These are phyloP conservation scores for Cetoscarus ocellatus DNA, from an alignment of 2,797 vertebrate genomes.

Conservation along the genomic window DNA sequence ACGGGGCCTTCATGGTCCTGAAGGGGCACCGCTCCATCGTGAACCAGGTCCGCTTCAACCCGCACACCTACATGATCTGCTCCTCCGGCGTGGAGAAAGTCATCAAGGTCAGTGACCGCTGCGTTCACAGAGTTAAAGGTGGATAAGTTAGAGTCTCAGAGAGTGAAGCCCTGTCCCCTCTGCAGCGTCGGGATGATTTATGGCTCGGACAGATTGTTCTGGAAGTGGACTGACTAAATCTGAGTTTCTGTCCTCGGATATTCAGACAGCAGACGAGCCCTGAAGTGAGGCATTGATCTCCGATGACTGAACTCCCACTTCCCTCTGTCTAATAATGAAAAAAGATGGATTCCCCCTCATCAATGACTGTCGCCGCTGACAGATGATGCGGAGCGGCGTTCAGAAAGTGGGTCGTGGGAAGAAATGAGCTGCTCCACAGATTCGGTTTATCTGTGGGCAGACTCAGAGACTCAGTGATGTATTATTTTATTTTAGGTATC, in stretches of 20 bases:
- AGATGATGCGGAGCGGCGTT: slow-evolving; percentile 22
- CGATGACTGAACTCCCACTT: slow-evolving; percentile 19
- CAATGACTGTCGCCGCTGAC: slow-evolving; percentile 22
- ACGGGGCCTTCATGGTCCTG: slow-evolving; percentile 97
- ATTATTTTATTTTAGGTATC: background rate
- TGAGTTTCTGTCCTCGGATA: slow-evolving; percentile 10
- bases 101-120: slow-evolving; percentile 90
- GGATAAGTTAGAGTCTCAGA: background rate
- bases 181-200: background rate
- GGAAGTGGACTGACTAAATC: slow-evolving; percentile 9
- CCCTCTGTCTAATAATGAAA: slow-evolving; percentile 8
- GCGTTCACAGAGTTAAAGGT: too few relatives aligned
- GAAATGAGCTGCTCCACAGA: slow-evolving; percentile 18
- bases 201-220: slow-evolving; percentile 1
- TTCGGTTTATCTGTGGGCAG: slow-evolving; percentile 28
- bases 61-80: slow-evolving; percentile 99
- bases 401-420: slow-evolving; percentile 34
- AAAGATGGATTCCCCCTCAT: slow-evolving; percentile 32
- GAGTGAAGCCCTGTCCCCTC: background rate
- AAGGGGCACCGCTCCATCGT: slow-evolving; percentile 99
- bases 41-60: slow-evolving; percentile 99
- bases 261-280: slow-evolving; percentile 32
- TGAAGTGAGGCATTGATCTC: slow-evolving; percentile 53
- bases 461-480: background rate
- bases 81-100: slow-evolving; percentile 99